Evolutionary conservation across 2,797 vertebrate species (phyloP).

Genomic region (Falco cherrug): DNA sequence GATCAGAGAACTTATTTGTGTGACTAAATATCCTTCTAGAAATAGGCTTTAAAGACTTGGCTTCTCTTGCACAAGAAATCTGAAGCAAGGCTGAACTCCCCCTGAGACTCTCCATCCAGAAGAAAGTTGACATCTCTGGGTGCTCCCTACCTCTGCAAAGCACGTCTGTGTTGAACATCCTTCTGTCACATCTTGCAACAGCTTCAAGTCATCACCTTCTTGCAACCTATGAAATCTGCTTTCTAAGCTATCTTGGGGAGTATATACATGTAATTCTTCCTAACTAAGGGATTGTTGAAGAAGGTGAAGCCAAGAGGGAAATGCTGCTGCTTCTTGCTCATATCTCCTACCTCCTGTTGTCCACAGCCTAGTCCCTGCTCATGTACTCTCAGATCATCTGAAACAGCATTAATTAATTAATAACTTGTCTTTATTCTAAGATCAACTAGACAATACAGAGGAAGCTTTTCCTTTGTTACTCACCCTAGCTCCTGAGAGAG

Average conservation of each 20-base stretch:
- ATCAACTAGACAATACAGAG: background rate
- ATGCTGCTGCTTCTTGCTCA: background rate
- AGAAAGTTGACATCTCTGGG: background rate
- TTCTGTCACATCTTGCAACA: background rate
- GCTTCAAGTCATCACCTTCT: background rate
- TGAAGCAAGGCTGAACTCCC: background rate
- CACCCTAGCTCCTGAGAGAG: background rate
- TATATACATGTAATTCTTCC: background rate
- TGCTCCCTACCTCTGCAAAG: background rate
- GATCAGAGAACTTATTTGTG: slow-evolving; percentile 3
- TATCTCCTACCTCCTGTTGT: background rate
- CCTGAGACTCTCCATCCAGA: background rate
- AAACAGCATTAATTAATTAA: slow-evolving; percentile 4
- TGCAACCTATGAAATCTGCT: background rate
- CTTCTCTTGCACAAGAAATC: background rate
- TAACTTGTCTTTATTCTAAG: background rate
- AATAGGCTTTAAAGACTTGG: background rate
- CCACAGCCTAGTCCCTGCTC: background rate
- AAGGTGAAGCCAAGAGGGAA: background rate
- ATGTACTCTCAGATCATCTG: background rate
- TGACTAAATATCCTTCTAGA: slow-evolving; percentile 11
- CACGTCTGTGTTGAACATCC: background rate
- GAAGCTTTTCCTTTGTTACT: slow-evolving; percentile 9
- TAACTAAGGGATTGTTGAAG: background rate
- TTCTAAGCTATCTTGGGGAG: background rate